Evolutionary conservation across 2,113 vertebrate genomes (phyloP), one percentile per base, ranked within the genome.

Genomic region (Ahaetulla prasina): DNA sequence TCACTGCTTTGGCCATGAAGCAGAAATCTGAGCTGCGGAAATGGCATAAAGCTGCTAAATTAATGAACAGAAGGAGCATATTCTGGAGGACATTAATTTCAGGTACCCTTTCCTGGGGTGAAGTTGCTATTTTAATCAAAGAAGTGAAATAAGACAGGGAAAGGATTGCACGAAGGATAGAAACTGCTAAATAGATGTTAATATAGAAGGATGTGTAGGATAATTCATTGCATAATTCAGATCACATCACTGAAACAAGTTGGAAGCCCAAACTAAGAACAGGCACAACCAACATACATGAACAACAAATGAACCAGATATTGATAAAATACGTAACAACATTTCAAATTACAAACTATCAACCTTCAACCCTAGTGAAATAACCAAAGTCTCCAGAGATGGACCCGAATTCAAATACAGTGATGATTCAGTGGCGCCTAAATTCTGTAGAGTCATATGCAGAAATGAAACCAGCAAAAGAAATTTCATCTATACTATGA

Each of bases 11-110:
- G 53, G 92, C 90, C 90, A 94, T 74, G 88, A 94, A 92, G 93
- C 88, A 92, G 94, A 95, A 95, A 94, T 95, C 43, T 91, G 89
- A 95, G 91, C 87, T 57, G 54, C 89, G 91, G 94, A 94, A 94
- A 96, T 92, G 96, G 94, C 89, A 94, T 95, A 95, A 97, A 97
- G 90, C 95, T 80, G 86, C 94, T 96, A 94, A 95, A 93, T 96
- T 90, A 93, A 93, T 89, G 93, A 91, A 96, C 57, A 89, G 88
- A 93, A 96, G 94, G 91, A 74, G 30, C 7, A 16, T 91, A 60
- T 80, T 55, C 49, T 49, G 25, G 92, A 95, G 54, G 39, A 90
- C 68, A 94, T 85, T 92, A 87, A 94, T 88, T 89, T 52, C 85
- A 89, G 87, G 10, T 94, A 94, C 52, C 52, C 74, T 93, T 92